A percentile compares a stretch with the other conserved stretches of the same genome.
phyloP scores from a whole-genome alignment of 2,888 invertebrate genomes.

The Allygus modestus region DNA sequence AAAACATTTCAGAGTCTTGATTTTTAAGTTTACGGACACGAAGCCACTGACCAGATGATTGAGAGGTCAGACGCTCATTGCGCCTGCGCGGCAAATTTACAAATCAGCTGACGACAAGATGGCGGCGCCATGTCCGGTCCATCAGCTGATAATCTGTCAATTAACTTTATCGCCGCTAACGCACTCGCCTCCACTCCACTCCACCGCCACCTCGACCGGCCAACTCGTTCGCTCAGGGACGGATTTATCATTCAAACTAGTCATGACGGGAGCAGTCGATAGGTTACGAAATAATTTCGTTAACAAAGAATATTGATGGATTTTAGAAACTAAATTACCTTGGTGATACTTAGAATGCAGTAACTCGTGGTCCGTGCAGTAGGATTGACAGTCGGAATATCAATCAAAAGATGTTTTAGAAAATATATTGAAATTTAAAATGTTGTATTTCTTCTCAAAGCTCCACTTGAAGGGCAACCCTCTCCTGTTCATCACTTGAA shows the following conservation, averaged over 20 bases:
- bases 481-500: no score
- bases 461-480: no score
- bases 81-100: conserved; percentile 33
- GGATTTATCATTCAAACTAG: background rate
- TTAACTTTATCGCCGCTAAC: conserved; percentile 30
- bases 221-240: background rate
- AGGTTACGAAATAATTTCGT: no score
- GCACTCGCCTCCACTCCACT: background rate
- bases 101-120: conserved; percentile 48
- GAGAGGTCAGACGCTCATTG: conserved; percentile 49
- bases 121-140: conserved; percentile 48
- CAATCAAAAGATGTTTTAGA: no score
- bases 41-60: conserved; percentile 24
- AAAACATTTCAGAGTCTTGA: no score
- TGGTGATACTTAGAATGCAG: no score
- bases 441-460: no score
- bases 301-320: no score
- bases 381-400: no score
- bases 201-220: background rate
- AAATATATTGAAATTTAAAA: no score
- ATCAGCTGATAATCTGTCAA: conserved; percentile 57
- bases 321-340: no score
- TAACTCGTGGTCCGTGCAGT: no score
- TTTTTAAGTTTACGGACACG: background rate
- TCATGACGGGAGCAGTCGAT: background rate